Conservation (phyloP, 2,113 vertebrate genomes). For the Burhinus bistriatus region DNA sequence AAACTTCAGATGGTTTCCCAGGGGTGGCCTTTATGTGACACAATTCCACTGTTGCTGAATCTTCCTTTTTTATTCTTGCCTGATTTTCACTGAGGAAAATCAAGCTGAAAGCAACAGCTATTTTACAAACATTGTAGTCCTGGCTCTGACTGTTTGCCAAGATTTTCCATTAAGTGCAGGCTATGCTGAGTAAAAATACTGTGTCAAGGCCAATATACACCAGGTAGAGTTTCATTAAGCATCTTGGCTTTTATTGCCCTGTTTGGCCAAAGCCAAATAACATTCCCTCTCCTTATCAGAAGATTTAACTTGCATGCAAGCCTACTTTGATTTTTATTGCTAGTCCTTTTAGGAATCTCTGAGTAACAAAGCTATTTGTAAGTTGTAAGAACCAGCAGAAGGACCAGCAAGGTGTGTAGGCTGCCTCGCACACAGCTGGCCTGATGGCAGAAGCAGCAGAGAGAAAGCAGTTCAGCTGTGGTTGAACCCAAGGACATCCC, state of each 20-base stretch:
- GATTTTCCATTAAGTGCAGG: constrained; percentile 40
- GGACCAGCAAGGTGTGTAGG: background rate
- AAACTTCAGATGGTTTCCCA: constrained; percentile 18
- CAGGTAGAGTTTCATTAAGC: constrained; percentile 42
- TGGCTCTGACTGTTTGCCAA: constrained; percentile 39
- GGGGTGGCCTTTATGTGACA: constrained; percentile 15
- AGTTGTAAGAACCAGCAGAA: background rate
- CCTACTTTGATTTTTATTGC: constrained; percentile 12
- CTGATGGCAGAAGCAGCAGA: background rate
- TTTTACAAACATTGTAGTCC: constrained; percentile 47
- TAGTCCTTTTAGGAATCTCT: background rate
- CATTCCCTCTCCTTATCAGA: background rate
- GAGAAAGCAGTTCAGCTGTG: background rate
- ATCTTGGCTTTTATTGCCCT: constrained; percentile 22
- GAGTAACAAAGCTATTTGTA: background rate
- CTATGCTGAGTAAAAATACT: constrained; percentile 41
- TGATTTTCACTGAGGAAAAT: constrained; percentile 38
- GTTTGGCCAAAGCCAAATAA: constrained; percentile 48
- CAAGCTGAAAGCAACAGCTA: constrained; percentile 15
- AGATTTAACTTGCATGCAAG: constrained; percentile 3
- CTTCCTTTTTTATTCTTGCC: constrained; percentile 54
- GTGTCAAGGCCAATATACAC: constrained; percentile 17
- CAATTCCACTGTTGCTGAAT: constrained; percentile 51
- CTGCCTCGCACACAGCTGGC: background rate
- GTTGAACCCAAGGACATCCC: background rate